Conservation (phyloP, 2,888 invertebrate species). For the Platycnemis pennipes region DNA sequence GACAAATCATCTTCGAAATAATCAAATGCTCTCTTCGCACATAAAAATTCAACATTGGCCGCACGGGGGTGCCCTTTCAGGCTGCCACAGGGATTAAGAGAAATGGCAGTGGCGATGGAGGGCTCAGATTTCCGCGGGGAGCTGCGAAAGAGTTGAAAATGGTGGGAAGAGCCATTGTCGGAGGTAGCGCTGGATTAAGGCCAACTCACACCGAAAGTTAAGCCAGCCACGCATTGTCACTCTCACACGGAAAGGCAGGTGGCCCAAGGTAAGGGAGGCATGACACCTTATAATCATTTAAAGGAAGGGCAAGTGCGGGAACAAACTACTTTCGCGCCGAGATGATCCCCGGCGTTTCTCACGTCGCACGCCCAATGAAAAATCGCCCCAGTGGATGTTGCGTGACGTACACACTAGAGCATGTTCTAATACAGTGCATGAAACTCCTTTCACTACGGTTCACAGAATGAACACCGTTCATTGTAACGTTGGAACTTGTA, state of each 20-base stretch:
- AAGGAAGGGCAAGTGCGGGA: conserved; percentile 9
- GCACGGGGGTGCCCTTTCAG: neutral
- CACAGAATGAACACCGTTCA: neutral
- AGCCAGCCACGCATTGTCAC: neutral
- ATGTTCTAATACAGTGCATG: neutral
- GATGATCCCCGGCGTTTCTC: neutral
- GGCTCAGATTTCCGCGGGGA: neutral
- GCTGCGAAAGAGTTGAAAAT: neutral
- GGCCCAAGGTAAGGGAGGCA: conserved; percentile 18
- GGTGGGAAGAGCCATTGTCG: neutral
- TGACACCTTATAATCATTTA: conserved; percentile 32
- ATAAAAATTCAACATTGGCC: too few species aligned
- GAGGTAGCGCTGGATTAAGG: neutral
- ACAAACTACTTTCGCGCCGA: neutral
- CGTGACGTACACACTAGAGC: neutral
- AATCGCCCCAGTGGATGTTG: neutral
- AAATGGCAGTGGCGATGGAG: neutral
- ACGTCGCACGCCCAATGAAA: neutral
- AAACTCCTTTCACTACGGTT: neutral
- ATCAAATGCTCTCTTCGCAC: too few species aligned
- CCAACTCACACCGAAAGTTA: conserved; percentile 3
- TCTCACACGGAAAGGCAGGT: neutral
- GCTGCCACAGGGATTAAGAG: neutral
- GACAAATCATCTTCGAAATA: too few species aligned
- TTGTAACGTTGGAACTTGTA: neutral